Base-by-base conservation (phyloP, 1,140 invertebrate genomes). In the Dinoponera quadriceps region DNA sequence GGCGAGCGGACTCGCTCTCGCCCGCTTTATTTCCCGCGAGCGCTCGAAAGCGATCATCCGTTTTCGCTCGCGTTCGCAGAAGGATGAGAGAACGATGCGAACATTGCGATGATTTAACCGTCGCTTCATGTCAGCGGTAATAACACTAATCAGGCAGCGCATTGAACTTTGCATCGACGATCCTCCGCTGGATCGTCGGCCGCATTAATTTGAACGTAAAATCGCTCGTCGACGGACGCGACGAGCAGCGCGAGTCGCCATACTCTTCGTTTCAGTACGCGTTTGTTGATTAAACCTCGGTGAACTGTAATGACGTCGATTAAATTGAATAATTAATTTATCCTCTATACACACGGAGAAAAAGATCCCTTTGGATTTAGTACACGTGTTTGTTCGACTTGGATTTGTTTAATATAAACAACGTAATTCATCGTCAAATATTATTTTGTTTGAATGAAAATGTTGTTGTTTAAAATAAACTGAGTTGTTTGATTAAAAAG, bases 21-120 rank as follows among this genome's bases (percentile, higher is more conserved):
- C 27, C 20, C n/a, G 2, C 18, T 78, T 29, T 7, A 51, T 51
- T 82, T 62, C 62, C 11, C 48, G 7, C 69, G 25, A 68, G 16
- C 18, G 4, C 9, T 9, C 38, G 38, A 44, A 44, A 16, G 29
- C 27, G 16, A 78, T 27, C 25, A 78, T 27, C 25, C 25, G 33
- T 69, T 69, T 81, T 66, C 54, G 20, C 27, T 16, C 55, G 20
- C 33, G 16, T 71, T 60, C 51, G 38, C 14, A 16, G 3, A 27
- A 11, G 33, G 7, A 54, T 54, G 85, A 85, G 72, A 68, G 48
- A 66, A 25, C 51, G 22, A 27, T 20, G 3, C 33, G 81, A 60
- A 44, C 20, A 25, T 2, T 9, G 44, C 59, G 13, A 72, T 44
- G 62, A 83, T 73, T 83, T 86, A 83, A 60, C 18, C n/a, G 44